Percentiles rank a stretch among this genome's conserved stretches.
Conservation (phyloP, 2,113 vertebrate genomes). For the Bubo scandiacus region DNA sequence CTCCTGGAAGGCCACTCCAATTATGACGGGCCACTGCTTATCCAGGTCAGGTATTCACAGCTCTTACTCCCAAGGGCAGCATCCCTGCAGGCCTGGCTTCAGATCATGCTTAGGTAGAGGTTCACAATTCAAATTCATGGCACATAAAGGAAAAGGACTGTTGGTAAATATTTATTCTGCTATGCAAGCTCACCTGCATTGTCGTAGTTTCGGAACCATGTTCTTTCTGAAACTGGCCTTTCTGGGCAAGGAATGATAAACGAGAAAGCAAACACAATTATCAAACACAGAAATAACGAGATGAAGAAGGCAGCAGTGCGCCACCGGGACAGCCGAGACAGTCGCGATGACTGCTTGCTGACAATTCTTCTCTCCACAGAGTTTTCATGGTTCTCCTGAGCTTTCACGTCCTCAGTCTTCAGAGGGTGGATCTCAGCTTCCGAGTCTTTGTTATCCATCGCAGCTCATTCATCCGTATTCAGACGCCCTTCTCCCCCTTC, state of each 20-base stretch:
- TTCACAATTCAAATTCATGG: neutral
- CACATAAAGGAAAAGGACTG: neutral
- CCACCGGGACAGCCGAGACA: conserved; percentile 81
- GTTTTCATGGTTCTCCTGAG: conserved; percentile 41
- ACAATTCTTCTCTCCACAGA: conserved; percentile 52
- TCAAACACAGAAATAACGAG: conserved; percentile 85
- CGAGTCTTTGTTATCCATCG: conserved; percentile 75
- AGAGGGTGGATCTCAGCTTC: conserved; percentile 85
- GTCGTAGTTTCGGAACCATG: conserved; percentile 77
- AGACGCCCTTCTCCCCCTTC: neutral
- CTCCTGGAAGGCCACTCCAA: conserved; percentile 41
- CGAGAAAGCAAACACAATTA: conserved; percentile 89
- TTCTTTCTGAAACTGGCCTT: conserved; percentile 74
- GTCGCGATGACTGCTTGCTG: conserved; percentile 41
- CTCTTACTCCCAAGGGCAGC: neutral
- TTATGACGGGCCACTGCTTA: conserved; percentile 36
- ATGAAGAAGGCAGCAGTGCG: conserved; percentile 85
- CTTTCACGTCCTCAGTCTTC: conserved; percentile 76
- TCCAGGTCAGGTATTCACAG: conserved; percentile 44
- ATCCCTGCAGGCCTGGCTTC: neutral
- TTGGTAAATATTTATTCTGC: neutral
- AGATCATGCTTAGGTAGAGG: neutral
- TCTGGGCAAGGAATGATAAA: conserved; percentile 93
- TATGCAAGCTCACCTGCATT: conserved; percentile 73
- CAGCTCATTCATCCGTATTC: neutral